Percentiles rank a stretch among this genome's conserved stretches.
Conservation (phyloP, 2,888 invertebrate genomes). For the Bugula neritina region DNA sequence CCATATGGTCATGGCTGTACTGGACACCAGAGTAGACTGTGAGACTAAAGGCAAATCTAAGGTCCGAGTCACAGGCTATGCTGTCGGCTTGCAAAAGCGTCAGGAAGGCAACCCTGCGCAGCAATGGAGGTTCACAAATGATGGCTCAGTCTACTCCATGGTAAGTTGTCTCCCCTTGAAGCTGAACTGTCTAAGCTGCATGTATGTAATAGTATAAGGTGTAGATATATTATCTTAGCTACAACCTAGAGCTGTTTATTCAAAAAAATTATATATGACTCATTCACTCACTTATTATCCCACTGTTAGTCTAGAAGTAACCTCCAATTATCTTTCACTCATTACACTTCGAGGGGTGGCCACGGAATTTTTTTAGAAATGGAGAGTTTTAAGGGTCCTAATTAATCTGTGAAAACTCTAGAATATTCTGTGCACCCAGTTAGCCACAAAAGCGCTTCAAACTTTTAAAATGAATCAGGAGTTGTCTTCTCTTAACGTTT, state of each 20-base stretch:
- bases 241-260: not conserved
- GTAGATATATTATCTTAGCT: not conserved
- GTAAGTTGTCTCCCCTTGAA: no score
- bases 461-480: no score
- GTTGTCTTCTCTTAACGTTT: no score
- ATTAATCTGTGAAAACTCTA: no score
- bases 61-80: conserved; percentile 37
- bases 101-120: conserved; percentile 40
- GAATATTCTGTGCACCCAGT: no score
- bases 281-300: not conserved
- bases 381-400: no score
- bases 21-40: conserved; percentile 36
- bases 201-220: no score
- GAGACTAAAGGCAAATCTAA: conserved; percentile 28
- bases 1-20: conserved; percentile 44
- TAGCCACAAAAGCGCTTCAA: no score
- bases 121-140: conserved; percentile 46
- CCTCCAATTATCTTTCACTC: no score
- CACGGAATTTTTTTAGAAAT: no score
- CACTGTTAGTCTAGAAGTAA: not conserved
- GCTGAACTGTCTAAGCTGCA: no score
- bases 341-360: no score
- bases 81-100: conserved; percentile 44
- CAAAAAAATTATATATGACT: not conserved
- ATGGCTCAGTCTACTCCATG: conserved; percentile 43